phyloP scores from a whole-genome alignment of 2,797 vertebrate genomes.

The Pagetopsis macropterus region DNA sequence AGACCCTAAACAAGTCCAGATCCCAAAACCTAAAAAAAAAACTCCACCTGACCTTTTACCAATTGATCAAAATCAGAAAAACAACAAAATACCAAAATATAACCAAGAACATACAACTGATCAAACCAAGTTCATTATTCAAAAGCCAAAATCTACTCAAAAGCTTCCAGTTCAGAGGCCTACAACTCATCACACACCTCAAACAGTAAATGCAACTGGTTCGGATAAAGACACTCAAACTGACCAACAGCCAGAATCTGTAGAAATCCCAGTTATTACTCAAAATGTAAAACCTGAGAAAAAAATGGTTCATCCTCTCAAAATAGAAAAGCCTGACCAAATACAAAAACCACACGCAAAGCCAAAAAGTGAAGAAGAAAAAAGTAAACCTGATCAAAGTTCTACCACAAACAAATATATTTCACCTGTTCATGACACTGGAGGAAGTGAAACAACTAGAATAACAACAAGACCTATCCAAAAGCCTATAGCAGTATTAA shows the following conservation, averaged over 20 bases:
- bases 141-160: constrained; percentile 30
- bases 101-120: constrained; percentile 4
- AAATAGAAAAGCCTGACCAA: constrained; percentile 18
- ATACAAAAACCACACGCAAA: constrained; percentile 20
- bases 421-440: constrained; percentile 15
- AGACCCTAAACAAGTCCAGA: constrained; percentile 18
- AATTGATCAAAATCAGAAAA: constrained; percentile 40
- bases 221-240: constrained; percentile 30
- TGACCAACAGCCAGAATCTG: constrained; percentile 1
- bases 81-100: constrained; percentile 18
- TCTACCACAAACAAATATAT: constrained; percentile 18
- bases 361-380: constrained; percentile 24
- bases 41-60: constrained; percentile 26
- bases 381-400: constrained; percentile 26
- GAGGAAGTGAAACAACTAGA: constrained; percentile 1
- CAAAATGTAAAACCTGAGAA: constrained; percentile 32
- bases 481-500: constrained; percentile 14
- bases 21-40: constrained; percentile 41
- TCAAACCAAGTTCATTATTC: constrained; percentile 14
- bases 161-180: constrained; percentile 42
- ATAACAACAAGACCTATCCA: constrained; percentile 6
- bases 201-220: constrained; percentile 8
- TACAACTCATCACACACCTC: constrained; percentile 27
- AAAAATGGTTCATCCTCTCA: neutral
- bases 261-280: constrained; percentile 9